These are phyloP conservation scores for Eremophila alpestris DNA, from an alignment of 2,797 vertebrate genomes.

Conservation along the genomic window DNA sequence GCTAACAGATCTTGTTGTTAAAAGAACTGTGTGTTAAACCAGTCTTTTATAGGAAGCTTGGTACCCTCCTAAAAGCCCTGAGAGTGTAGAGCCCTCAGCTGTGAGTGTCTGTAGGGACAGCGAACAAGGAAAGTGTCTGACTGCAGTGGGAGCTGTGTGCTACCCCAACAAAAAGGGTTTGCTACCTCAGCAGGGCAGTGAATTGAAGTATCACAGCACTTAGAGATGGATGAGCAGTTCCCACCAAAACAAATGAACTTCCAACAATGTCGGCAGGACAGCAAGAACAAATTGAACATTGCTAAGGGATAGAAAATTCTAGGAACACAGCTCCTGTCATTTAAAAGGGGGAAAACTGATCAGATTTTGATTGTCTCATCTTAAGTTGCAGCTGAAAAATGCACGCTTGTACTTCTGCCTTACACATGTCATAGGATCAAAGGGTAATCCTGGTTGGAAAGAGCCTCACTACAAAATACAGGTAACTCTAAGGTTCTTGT, in stretches of 20 bases:
- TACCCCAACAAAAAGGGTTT: background rate
- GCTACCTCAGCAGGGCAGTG: slow-evolving; percentile 18
- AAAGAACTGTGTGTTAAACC: background rate
- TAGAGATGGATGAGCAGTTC: slow-evolving; percentile 12
- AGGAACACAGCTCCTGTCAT: background rate
- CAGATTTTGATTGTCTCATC: background rate
- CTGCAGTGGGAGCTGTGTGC: background rate
- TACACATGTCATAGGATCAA: background rate
- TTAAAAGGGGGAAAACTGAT: background rate
- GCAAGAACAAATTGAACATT: background rate
- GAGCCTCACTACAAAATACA: accelerated
- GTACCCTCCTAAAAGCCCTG: background rate
- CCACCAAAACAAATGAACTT: background rate
- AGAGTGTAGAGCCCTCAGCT: background rate
- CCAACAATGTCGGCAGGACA: background rate
- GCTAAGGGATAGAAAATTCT: background rate
- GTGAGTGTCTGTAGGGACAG: background rate
- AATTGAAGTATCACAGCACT: background rate
- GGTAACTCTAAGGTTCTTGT: background rate
- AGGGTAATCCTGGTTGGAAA: background rate
- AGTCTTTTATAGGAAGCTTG: background rate
- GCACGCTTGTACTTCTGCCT: background rate
- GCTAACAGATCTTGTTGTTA: background rate
- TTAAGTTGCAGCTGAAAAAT: background rate
- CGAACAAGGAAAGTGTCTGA: background rate